Base-by-base conservation (phyloP, 2,113 vertebrate species). In the Bos javanicus region DNA sequence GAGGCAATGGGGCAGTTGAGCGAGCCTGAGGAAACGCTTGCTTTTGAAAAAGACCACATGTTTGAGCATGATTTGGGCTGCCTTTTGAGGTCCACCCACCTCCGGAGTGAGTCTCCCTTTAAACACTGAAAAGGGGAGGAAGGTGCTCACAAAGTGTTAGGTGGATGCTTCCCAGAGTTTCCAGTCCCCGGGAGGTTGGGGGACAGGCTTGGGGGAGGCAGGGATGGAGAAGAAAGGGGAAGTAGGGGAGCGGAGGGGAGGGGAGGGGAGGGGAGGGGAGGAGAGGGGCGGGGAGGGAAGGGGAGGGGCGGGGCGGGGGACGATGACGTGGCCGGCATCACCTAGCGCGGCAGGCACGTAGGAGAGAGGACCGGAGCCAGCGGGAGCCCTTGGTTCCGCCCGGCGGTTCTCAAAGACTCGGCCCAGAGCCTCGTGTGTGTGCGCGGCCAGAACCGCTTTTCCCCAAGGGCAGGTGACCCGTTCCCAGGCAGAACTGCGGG, bases 1-100 rank as follows among this genome's bases (percentile, higher is more conserved):
- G 30, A 36, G 13, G n/a, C 8, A 5, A 0, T 0, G 0, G 0
- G 1, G 16, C 11, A 2, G 5, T 11, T 11, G 9, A 71, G n/a
- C 64, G 9, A 36, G n/a, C n/a, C 12, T 71, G 67, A 67, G 7
- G 30, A 74, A 89, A 50, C 3, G 1, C 8, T 28, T 3, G 17
- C 71, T 86, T 48, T 48, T 91, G 57, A 83, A 60, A 87, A 94
- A 76, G 85, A 80, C 43, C 87, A 33, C 54, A n/a, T n/a, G 52
- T n/a, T 50, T 36, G 36, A 36, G 17, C 26, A 39, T n/a, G 3
- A 46, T 36, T 67, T 43, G 1, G 74, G 46, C 52, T 74, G 64
- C n/a, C 12, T 80, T 87, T 60, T 16, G 76, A n/a, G 90, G 56
- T 25, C 39, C 3, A 33, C 25, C 59, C 48, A 23, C 64, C 25